Percentiles rank a stretch among this genome's conserved stretches.
Evolutionary conservation across 1,140 invertebrate genomes (phyloP).

Genomic region (Cydia amplana): DNA sequence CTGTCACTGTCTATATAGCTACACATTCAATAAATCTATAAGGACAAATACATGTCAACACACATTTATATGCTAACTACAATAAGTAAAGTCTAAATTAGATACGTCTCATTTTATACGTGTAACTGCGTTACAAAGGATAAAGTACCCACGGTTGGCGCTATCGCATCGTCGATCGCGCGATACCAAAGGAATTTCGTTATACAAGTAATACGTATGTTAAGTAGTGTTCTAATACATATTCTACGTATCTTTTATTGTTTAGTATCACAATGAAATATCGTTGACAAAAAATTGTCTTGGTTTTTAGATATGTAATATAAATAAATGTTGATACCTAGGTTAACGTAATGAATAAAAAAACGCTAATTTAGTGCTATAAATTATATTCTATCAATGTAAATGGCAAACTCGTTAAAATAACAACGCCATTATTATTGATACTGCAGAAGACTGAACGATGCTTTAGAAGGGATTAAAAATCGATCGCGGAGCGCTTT

Average conservation of each 20-base stretch:
- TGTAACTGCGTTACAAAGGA: background rate
- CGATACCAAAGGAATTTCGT: too few relatives aligned
- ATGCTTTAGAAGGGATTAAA: conserved; percentile 41
- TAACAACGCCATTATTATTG: conserved; percentile 26
- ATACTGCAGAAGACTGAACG: conserved; percentile 36
- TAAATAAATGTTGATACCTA: too few relatives aligned
- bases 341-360: background rate
- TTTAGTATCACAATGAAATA: too few relatives aligned
- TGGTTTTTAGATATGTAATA: too few relatives aligned
- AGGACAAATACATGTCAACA: conserved; percentile 25
- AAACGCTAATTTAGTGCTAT: background rate
- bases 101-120: background rate
- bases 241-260: too few relatives aligned
- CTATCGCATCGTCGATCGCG: too few relatives aligned
- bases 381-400: too few relatives aligned
- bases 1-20: conserved; percentile 46
- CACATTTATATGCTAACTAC: conserved; percentile 5
- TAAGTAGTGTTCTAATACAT: too few relatives aligned
- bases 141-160: background rate
- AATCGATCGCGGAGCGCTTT: conserved; percentile 49
- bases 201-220: too few relatives aligned
- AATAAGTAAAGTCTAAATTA: background rate
- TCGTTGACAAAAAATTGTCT: too few relatives aligned
- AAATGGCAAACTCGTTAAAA: conserved; percentile 8
- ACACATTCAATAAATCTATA: conserved; percentile 33